Conservation (phyloP, 2,888 invertebrate species). For the Leptogaster cylindrica region DNA sequence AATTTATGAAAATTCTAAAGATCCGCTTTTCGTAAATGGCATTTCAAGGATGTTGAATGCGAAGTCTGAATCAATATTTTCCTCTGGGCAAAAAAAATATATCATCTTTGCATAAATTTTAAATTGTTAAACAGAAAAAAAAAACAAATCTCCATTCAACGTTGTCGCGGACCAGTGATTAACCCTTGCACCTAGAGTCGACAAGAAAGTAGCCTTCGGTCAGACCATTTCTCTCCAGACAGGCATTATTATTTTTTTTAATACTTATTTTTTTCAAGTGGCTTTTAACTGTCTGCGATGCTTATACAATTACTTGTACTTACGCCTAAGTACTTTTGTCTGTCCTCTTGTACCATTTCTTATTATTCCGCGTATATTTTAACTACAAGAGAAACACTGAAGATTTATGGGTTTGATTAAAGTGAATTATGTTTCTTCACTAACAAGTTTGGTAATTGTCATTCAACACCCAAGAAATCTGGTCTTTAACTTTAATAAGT, state of each 20-base stretch:
- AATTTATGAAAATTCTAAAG: too few relatives aligned
- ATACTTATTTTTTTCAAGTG: too few relatives aligned
- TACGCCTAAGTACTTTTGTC: background rate
- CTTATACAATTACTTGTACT: background rate
- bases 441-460: background rate
- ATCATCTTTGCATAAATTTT: slow-evolving; percentile 1
- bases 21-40: too few relatives aligned
- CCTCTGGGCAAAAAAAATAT: background rate
- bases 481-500: background rate
- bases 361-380: background rate
- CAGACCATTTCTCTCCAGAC: background rate
- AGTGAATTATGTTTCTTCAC: background rate
- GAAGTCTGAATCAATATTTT: too few relatives aligned
- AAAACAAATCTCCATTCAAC: too few relatives aligned
- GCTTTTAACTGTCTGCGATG: background rate
- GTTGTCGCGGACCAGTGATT: too few relatives aligned
- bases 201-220: background rate
- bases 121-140: background rate
- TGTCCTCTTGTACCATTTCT: background rate
- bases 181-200: background rate
- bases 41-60: too few relatives aligned
- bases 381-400: background rate
- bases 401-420: background rate
- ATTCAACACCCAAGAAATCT: background rate
- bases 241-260: too few relatives aligned